Evolutionary conservation across 2,113 vertebrate species (phyloP).

Genomic region (Struthio camelus): DNA sequence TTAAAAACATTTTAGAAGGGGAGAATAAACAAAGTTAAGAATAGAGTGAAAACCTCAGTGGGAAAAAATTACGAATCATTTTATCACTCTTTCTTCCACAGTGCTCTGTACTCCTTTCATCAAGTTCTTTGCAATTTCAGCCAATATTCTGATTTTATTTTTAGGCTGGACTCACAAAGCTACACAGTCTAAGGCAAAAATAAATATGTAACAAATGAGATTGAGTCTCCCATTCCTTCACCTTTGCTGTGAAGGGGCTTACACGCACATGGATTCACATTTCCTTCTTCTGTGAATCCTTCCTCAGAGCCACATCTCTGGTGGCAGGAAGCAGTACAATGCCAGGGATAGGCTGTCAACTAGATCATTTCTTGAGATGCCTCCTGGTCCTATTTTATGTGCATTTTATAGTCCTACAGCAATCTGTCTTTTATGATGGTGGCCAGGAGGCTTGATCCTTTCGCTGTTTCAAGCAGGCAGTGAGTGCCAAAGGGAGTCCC

Average conservation of each 20-base stretch:
- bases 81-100: conserved; percentile 6
- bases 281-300: not conserved
- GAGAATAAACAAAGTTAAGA: not conserved
- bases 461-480: not conserved
- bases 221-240: not conserved
- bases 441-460: not conserved
- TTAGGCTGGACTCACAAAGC: conserved; percentile 1
- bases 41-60: not conserved
- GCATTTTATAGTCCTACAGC: not conserved
- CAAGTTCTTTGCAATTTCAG: conserved; percentile 21
- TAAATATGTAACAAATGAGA: not conserved
- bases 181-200: not conserved
- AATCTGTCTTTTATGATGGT: not conserved
- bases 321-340: not conserved
- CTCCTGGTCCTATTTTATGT: not conserved
- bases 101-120: not conserved
- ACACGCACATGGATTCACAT: not conserved
- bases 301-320: not conserved
- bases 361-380: not conserved
- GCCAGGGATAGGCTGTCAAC: not conserved
- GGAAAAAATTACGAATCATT: not conserved
- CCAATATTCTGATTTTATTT: conserved; percentile 37
- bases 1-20: not conserved
- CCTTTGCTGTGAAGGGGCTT: not conserved
- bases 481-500: not conserved